A percentile compares a stretch with the other conserved stretches of the same genome.
Conservation (phyloP, 2,113 vertebrate species). For the Cyrtonyx montezumae region DNA sequence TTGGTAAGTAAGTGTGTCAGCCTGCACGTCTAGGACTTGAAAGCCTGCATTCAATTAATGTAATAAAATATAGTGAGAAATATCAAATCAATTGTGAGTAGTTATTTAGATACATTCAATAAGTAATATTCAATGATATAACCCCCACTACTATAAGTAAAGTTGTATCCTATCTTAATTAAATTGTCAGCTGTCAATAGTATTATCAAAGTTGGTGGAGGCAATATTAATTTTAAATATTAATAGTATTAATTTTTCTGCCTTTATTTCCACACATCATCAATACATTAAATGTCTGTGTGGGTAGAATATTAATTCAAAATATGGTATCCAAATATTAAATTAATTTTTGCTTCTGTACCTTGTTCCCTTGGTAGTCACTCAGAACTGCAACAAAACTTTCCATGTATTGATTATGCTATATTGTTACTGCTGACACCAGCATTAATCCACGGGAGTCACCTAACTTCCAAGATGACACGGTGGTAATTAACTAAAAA, state of each 20-base stretch:
- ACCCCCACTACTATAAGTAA: background rate
- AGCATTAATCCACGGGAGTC: background rate
- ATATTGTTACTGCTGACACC: background rate
- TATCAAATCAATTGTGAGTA: background rate
- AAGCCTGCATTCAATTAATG: background rate
- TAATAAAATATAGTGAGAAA: background rate
- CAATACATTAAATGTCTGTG: background rate
- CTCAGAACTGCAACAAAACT: background rate
- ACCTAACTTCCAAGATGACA: background rate
- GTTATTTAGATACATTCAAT: background rate
- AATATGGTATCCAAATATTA: background rate
- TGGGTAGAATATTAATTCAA: background rate
- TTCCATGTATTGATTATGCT: background rate
- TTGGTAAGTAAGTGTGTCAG: background rate
- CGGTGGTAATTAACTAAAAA: background rate
- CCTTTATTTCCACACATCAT: background rate
- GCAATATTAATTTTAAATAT: background rate
- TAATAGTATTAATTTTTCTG: background rate
- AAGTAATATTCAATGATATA: no score
- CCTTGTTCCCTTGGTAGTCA: background rate
- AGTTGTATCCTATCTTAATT: background rate
- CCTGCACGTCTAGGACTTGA: background rate
- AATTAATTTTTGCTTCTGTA: background rate
- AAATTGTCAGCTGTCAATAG: background rate
- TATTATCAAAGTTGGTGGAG: background rate